Evolutionary conservation across 2,888 invertebrate species (phyloP).

Genomic region (Chrysolina haemoptera): DNA sequence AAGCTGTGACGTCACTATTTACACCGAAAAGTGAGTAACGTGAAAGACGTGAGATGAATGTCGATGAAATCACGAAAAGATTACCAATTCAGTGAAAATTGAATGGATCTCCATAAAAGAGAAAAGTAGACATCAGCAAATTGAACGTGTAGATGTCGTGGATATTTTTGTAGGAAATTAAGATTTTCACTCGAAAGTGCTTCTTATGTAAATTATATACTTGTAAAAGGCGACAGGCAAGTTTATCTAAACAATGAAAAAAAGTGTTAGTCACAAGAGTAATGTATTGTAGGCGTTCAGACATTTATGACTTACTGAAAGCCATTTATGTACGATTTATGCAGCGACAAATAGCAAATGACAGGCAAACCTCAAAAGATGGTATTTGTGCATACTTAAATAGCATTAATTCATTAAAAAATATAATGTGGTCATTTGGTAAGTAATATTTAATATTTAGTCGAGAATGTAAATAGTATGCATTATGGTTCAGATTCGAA

Average conservation of each 20-base stretch:
- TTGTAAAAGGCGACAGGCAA: conserved; percentile 1
- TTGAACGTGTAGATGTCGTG: conserved; percentile 2
- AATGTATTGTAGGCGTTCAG: conserved; percentile 12
- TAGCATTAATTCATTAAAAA: not conserved
- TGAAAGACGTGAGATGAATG: conserved; percentile 27
- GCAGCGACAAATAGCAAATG: not conserved
- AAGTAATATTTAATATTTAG: no score
- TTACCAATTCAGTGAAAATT: conserved; percentile 25
- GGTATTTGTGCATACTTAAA: not conserved
- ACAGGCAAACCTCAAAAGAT: not conserved
- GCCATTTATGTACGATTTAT: not conserved
- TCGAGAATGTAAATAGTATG: no score
- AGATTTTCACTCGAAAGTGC: conserved; percentile 8
- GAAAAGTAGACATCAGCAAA: conserved; percentile 24
- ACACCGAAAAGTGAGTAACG: conserved; percentile 29
- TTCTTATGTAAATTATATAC: not conserved
- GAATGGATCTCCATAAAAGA: conserved; percentile 25
- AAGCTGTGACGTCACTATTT: conserved; percentile 27
- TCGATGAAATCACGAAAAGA: conserved; percentile 17
- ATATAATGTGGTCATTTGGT: not conserved
- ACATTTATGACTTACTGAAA: conserved; percentile 11
- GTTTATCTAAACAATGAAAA: not conserved
- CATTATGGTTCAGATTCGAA: no score
- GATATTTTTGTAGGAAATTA: not conserved
- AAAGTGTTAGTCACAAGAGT: conserved; percentile 2